Evolutionary conservation across 2,888 invertebrate species (phyloP), one percentile per base, ranked within the genome.

Genomic region (Caenorhabditis wallacei): DNA sequence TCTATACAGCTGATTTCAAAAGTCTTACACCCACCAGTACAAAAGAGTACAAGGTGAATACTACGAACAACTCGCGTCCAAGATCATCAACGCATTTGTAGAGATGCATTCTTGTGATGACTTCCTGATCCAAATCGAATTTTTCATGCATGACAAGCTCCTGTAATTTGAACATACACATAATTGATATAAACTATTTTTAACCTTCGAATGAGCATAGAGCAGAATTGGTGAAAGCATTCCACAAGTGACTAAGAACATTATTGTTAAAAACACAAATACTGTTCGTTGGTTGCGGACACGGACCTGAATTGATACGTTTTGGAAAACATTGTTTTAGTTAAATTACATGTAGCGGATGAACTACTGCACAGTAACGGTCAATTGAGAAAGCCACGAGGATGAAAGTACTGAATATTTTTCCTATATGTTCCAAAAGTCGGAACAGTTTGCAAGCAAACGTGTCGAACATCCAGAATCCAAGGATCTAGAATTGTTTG

Each of bases 401-500:
- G 13, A 89, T 86, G 71, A 89, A 89, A 10, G 88, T 89, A 46
- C 88, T 88, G 83, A 79, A 81, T 35, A 88, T 84, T 51, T 88
- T 83, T n/a, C 91, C 90, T 18, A 90, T 90, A 68, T 90, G 90
- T 69, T 91, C 91, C 51, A 92, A 56, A 16, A 90, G 84, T 22
- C 91, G 87, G 93, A 91, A 92, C 20, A 91, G 54, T 70, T 92
- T 92, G 85, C 91, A 91, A n/a, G 87, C 87, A 51, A 87, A 88
- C 0, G 92, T 90, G 30, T 91, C 91, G 66, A 91, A 91, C 88
- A 90, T 91, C 91, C 91, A 91, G 72, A 92, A 90, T n/a, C 91
- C 91, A 24, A 91, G 88, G 40, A 91, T 84, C 88, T 91, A 76
- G 87, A 84, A 24, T 68, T 16, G 40, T 8, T 30, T 43, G 11